These are phyloP conservation scores for Eriocheir sinensis DNA, from an alignment of 1,140 invertebrate species.

Conservation along the genomic window DNA sequence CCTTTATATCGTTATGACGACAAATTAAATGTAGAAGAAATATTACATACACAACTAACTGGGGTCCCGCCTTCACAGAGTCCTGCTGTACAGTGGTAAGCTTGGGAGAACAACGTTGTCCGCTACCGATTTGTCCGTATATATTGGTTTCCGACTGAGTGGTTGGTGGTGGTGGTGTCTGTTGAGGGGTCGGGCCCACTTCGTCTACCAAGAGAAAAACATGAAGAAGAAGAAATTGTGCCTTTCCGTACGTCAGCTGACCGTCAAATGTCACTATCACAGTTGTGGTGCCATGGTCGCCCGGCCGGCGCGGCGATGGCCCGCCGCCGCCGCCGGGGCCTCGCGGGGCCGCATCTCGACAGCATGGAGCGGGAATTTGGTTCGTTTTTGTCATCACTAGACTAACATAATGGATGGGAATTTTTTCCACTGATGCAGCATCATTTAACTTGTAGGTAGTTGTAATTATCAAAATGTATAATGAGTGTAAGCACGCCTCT, in stretches of 20 bases:
- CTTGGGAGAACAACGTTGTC: conserved; percentile 20
- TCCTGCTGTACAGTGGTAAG: conserved; percentile 46
- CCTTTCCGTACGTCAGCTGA: conserved; percentile 66
- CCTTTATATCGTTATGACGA: conserved; percentile 75
- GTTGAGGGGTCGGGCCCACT: conserved; percentile 64
- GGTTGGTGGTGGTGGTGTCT: conserved; percentile 36
- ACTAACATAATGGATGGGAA: neutral
- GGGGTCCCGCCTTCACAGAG: conserved; percentile 71
- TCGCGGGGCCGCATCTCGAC: neutral
- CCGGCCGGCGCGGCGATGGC: neutral
- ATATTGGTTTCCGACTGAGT: conserved; percentile 23
- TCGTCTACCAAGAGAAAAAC: conserved; percentile 51
- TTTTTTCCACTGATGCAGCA: conserved; percentile 38
- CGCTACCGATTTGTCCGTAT: neutral
- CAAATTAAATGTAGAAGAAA: conserved; percentile 75
- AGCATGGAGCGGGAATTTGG: neutral
- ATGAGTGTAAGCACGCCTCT: neutral
- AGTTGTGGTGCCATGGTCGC: conserved; percentile 65
- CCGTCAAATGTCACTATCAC: conserved; percentile 74
- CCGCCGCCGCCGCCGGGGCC: neutral
- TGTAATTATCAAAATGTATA: conserved; percentile 43
- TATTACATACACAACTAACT: conserved; percentile 75
- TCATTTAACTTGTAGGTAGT: neutral
- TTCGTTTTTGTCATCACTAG: conserved; percentile 30
- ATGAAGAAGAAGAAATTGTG: conserved; percentile 63